Conservation (phyloP, 2,113 vertebrate genomes). For the Pomatostomus ruficeps region DNA sequence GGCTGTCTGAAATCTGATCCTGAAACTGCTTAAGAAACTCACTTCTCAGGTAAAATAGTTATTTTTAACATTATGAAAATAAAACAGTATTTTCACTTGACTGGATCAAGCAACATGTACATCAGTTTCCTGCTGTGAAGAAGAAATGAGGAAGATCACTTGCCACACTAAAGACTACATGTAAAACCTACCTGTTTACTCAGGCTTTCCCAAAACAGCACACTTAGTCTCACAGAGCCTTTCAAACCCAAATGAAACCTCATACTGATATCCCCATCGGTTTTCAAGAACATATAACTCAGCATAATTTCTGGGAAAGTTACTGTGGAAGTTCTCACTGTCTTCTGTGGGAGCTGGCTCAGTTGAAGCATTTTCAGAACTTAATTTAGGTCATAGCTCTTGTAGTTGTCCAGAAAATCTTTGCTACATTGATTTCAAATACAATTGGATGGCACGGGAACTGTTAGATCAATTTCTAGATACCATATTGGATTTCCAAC, state of each 20-base stretch:
- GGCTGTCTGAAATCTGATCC: background rate
- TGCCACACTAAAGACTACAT: background rate
- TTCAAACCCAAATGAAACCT: background rate
- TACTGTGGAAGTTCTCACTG: background rate
- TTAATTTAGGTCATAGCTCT: conserved; percentile 8
- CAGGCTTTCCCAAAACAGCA: background rate
- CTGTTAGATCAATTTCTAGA: background rate
- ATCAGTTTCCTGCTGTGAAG: background rate
- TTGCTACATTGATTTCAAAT: conserved; percentile 16
- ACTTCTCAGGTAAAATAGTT: background rate
- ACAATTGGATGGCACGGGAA: background rate
- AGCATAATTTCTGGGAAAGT: background rate
- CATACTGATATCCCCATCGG: background rate
- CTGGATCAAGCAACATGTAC: background rate
- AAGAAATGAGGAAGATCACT: background rate
- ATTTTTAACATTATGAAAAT: background rate
- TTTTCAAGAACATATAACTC: background rate
- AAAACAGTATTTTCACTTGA: background rate
- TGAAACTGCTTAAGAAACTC: background rate
- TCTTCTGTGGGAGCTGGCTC: background rate
- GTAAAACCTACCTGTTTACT: background rate
- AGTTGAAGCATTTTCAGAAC: background rate
- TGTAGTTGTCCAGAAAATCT: conserved; percentile 1
- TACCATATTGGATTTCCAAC: background rate
- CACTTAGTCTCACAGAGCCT: background rate